Evolutionary conservation across 1,140 invertebrate species (phyloP), one percentile per base, ranked within the genome.

Genomic region (Drosophila lacertosa): DNA sequence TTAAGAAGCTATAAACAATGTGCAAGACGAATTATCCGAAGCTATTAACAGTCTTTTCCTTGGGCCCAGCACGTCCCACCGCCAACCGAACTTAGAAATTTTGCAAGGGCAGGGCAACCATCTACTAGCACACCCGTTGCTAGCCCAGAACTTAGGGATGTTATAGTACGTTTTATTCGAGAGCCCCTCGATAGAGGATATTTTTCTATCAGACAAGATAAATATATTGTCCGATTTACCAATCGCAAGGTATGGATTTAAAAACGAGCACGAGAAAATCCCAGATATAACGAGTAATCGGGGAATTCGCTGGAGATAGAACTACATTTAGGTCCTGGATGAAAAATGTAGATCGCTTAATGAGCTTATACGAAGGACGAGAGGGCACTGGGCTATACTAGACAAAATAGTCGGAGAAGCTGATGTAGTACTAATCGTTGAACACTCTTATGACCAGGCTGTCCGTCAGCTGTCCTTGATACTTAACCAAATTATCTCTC

Each of bases 371-470:
- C 11, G 5, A 18, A 20, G 48, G 32, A 7, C 18, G 37, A 35
- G 32, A 51, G 2, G 9, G 22, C 1, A 20, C 48, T 1, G 24
- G 13, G 22, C 51, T 11, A 5, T 40, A 13, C 22, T 22, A 10
- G 42, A n/a, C 15, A 55, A 42, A 16, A 20, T 55, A 11, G 22
- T 55, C 7, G 39, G 15, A 2, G 37, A 55, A 16, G 35, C 53
- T 3, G 10, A 55, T 3, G 24, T 15, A 10, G 22, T 55, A 1
- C 2, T 29, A 26, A 24, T 55, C 53, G 2, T 40, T 40, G 3
- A 55, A 42, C 20, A 42, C 51, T 10, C 37, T 9, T 1, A 24
- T 55, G 37, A 40, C 2, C 2, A 3, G 29, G 29, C 29, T 10
- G 7, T 33, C 10, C 29, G 10, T 3, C 3, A 33, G 9, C 29